A percentile compares a stretch with the other conserved stretches of the same genome.
phyloP scores from a whole-genome alignment of 2,797 vertebrate species.

The Hozukius guyotensis region DNA sequence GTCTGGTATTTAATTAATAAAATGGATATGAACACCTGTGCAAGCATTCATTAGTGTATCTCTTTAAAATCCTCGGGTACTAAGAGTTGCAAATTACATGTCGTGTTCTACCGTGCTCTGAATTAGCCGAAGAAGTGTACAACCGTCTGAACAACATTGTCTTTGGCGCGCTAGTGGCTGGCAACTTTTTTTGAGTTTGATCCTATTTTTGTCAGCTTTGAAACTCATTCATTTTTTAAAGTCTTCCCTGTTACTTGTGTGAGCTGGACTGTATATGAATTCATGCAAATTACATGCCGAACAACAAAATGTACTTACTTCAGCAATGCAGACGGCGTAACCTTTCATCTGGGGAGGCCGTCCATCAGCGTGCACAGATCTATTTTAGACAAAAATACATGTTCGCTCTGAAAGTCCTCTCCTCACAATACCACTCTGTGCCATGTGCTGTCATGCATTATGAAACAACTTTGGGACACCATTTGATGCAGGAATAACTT shows the following conservation, averaged over 20 bases:
- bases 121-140: slow-evolving; percentile 22
- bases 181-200: background rate
- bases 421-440: background rate
- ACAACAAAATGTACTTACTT: slow-evolving; percentile 52
- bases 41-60: slow-evolving; percentile 40
- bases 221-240: slow-evolving; percentile 39
- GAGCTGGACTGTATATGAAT: slow-evolving; percentile 13
- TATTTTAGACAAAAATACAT: slow-evolving; percentile 4
- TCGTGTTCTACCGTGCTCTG: slow-evolving; percentile 3
- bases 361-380: background rate
- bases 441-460: slow-evolving; percentile 14
- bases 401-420: background rate
- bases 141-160: slow-evolving; percentile 5
- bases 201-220: slow-evolving; percentile 29
- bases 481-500: slow-evolving; percentile 16
- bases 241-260: background rate
- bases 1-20: slow-evolving; percentile 56
- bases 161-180: background rate
- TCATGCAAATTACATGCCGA: slow-evolving; percentile 48
- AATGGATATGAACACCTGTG: slow-evolving; percentile 53
- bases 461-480: background rate
- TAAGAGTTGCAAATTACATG: slow-evolving; percentile 34
- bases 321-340: background rate
- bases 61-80: slow-evolving; percentile 25
- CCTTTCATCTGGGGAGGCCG: slow-evolving; percentile 6